Evolutionary conservation across 1,140 invertebrate genomes (phyloP).

Genomic region (Anoplolepis gracilipes): DNA sequence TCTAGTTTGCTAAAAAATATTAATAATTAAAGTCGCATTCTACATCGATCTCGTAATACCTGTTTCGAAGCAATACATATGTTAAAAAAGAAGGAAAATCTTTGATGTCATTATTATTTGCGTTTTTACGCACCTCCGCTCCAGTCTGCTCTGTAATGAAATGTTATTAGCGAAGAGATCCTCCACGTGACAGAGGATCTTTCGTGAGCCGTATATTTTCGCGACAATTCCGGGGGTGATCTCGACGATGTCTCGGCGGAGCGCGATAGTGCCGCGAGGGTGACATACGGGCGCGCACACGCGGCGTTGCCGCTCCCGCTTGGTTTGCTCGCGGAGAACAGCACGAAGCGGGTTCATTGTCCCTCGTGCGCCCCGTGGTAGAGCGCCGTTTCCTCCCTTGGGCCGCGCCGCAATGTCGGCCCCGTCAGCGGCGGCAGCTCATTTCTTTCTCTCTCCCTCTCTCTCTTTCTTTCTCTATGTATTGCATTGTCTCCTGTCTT

Average conservation of each 20-base stretch:
- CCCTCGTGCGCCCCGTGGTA: slow-evolving; percentile 73
- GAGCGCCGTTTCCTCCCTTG: slow-evolving; percentile 72
- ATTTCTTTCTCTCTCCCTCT: not conserved
- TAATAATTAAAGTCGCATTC: not conserved
- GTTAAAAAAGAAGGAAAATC: not conserved
- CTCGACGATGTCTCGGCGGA: not conserved
- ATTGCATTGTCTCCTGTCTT: not conserved
- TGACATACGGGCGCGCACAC: slow-evolving; percentile 68
- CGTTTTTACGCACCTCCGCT: not conserved
- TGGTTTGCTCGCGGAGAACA: slow-evolving; percentile 70
- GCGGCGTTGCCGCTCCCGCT: slow-evolving; percentile 40
- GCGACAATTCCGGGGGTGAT: slow-evolving; percentile 16
- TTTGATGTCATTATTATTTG: not conserved
- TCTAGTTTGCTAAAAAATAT: not conserved
- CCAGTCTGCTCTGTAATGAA: not conserved
- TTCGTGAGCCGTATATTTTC: not conserved
- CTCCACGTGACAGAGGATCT: slow-evolving; percentile 3
- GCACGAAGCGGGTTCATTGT: slow-evolving; percentile 82
- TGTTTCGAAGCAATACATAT: not conserved
- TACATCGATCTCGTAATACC: not conserved
- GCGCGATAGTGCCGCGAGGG: slow-evolving; percentile 54
- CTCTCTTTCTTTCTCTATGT: not conserved
- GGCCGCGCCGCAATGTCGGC: slow-evolving; percentile 47
- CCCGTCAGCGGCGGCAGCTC: slow-evolving; percentile 17
- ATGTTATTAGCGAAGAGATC: slow-evolving; percentile 6